Percentiles rank a stretch among this genome's conserved stretches.
Evolutionary conservation across 2,797 vertebrate species (phyloP).

Genomic region (Chelon auratus): DNA sequence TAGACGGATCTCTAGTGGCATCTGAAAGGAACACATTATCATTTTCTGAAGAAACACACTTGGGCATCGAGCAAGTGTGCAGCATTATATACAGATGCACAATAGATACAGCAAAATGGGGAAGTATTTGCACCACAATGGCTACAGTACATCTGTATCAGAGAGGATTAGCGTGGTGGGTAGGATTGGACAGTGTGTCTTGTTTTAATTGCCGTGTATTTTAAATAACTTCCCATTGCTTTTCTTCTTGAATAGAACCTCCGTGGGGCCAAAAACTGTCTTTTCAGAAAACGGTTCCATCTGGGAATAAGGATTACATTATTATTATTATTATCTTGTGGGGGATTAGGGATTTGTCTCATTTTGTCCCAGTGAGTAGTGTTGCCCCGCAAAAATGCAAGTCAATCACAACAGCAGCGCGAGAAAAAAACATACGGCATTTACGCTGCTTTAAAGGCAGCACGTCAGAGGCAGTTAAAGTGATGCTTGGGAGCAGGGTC

Average conservation of each 20-base stretch:
- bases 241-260: conserved; percentile 73
- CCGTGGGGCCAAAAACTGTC: conserved; percentile 64
- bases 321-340: conserved; percentile 84
- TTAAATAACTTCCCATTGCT: conserved; percentile 76
- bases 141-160: conserved; percentile 60
- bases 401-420: conserved; percentile 76
- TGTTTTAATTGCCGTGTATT: conserved; percentile 81
- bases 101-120: conserved; percentile 53
- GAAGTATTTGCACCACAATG: conserved; percentile 51
- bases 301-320: conserved; percentile 85
- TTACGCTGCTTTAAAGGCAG: conserved; percentile 42
- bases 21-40: conserved; percentile 52
- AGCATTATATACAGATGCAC: conserved; percentile 49
- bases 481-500: conserved; percentile 38
- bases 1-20: conserved; percentile 43
- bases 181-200: conserved; percentile 68
- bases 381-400: conserved; percentile 73
- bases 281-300: conserved; percentile 79
- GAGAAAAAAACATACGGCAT: conserved; percentile 29
- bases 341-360: conserved; percentile 87
- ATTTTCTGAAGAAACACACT: conserved; percentile 52
- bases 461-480: conserved; percentile 25
- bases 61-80: conserved; percentile 26
- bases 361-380: conserved; percentile 70
- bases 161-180: conserved; percentile 66